Evolutionary conservation across 2,888 invertebrate species (phyloP).

Genomic region (Tinea trinotella): DNA sequence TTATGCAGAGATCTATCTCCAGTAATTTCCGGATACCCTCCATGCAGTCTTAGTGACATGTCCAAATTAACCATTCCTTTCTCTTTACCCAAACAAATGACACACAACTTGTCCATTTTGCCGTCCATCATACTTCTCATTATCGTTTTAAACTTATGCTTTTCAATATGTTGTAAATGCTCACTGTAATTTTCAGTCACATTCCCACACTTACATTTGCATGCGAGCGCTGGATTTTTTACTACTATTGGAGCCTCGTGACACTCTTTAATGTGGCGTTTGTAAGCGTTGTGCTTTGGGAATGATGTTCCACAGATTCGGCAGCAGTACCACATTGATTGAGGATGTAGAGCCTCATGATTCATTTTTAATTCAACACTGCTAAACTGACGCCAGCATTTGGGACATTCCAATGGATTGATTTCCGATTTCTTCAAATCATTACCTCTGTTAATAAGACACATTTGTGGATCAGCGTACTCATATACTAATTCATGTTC

Average conservation of each 20-base stretch:
- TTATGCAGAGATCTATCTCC: slow-evolving; percentile 42
- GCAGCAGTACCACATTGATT: slow-evolving; percentile 55
- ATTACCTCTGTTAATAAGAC: slow-evolving; percentile 38
- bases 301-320: slow-evolving; percentile 52
- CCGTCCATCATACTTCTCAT: slow-evolving; percentile 42
- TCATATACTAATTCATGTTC: slow-evolving; percentile 46
- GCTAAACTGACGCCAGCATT: slow-evolving; percentile 50
- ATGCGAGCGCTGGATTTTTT: slow-evolving; percentile 23
- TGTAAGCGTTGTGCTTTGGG: slow-evolving; percentile 38
- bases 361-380: slow-evolving; percentile 40
- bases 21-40: slow-evolving; percentile 46
- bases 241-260: background rate
- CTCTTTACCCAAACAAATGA: slow-evolving; percentile 44
- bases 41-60: slow-evolving; percentile 42
- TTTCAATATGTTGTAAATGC: slow-evolving; percentile 53
- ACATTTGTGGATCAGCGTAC: slow-evolving; percentile 52
- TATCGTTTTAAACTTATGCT: slow-evolving; percentile 50
- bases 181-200: slow-evolving; percentile 30
- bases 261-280: slow-evolving; percentile 34
- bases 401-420: slow-evolving; percentile 45
- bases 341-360: slow-evolving; percentile 50
- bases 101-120: slow-evolving; percentile 43
- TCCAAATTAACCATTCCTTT: slow-evolving; percentile 35
- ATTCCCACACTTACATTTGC: slow-evolving; percentile 43
- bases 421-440: slow-evolving; percentile 25